Evolutionary conservation across 64 coral and sea anemone species (phyloP).

Genomic region (Orbicella faveolata): DNA sequence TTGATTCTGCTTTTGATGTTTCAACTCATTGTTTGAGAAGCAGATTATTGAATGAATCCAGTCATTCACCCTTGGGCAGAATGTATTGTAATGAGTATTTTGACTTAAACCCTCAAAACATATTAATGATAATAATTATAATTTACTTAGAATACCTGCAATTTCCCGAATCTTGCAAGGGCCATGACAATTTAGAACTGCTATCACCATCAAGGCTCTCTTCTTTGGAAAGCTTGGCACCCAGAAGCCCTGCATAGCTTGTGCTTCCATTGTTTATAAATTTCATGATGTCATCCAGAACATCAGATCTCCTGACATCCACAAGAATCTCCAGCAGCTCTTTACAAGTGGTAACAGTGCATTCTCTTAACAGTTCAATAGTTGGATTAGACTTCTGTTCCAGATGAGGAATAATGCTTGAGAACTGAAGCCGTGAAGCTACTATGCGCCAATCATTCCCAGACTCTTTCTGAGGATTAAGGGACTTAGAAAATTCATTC

Average conservation of each 20-base stretch:
- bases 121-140: too few relatives aligned
- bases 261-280: background rate
- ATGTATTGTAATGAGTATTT: too few relatives aligned
- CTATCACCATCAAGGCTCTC: background rate
- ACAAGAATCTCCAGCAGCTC: constrained; percentile 14
- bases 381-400: constrained; percentile 41
- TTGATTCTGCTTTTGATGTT: too few relatives aligned
- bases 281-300: background rate
- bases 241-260: background rate
- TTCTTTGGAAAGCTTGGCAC: background rate
- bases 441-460: constrained; percentile 74
- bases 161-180: constrained; percentile 4
- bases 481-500: constrained; percentile 44
- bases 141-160: background rate
- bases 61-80: too few relatives aligned
- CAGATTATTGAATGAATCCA: too few relatives aligned
- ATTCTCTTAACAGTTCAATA: constrained; percentile 34
- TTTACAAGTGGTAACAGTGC: background rate
- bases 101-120: background rate
- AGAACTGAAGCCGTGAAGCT: constrained; percentile 54
- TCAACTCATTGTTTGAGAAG: too few relatives aligned
- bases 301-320: background rate
- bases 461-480: constrained; percentile 60
- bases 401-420: constrained; percentile 28
- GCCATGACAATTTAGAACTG: background rate